Percentiles rank a stretch among this genome's conserved stretches.
These are phyloP conservation scores for Glomeris maerens DNA, from an alignment of 1,140 invertebrate genomes.

Conservation along the genomic window DNA sequence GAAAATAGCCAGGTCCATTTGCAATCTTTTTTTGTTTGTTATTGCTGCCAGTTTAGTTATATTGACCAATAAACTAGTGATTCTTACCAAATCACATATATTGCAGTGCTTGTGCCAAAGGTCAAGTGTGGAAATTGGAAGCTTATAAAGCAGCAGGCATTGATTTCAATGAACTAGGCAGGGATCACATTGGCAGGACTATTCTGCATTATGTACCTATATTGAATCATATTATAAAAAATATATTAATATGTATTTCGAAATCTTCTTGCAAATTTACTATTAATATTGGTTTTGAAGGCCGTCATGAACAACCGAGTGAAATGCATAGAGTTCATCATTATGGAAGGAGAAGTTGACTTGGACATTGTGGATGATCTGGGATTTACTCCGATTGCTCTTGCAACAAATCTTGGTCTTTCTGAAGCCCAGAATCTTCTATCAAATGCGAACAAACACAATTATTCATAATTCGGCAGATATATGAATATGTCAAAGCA, in stretches of 20 bases:
- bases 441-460: too few relatives aligned
- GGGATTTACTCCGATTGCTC: background rate
- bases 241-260: background rate
- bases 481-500: background rate
- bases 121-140: constrained; percentile 35
- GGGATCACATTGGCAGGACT: constrained; percentile 43
- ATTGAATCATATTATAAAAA: background rate
- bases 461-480: too few relatives aligned
- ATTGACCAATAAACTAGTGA: constrained; percentile 4
- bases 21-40: background rate
- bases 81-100: background rate
- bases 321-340: background rate
- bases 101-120: constrained; percentile 35
- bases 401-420: background rate
- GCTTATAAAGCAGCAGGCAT: constrained; percentile 48
- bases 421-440: too few relatives aligned
- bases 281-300: constrained; percentile 2
- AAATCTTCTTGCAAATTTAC: background rate
- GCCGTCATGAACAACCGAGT: background rate
- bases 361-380: background rate
- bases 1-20: background rate
- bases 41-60: constrained; percentile 7
- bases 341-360: background rate
- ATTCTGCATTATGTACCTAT: constrained; percentile 37
- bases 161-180: constrained; percentile 42